Evolutionary conservation across 2,113 vertebrate genomes (phyloP), one percentile per base, ranked within the genome.

Genomic region (Delphinapterus leucas): DNA sequence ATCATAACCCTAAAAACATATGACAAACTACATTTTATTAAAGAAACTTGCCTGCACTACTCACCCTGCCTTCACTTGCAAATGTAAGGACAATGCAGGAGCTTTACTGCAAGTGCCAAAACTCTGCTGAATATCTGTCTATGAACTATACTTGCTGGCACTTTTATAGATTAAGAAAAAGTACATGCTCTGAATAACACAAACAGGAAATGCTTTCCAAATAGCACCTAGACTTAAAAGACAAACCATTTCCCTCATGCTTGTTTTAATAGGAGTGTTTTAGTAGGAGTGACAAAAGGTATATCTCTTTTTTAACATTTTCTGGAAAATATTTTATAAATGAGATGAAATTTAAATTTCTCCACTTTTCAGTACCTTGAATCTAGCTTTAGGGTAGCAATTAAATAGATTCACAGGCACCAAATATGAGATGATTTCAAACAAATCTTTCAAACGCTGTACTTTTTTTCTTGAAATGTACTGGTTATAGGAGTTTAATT

Each of bases 11-110:
- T 81, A 71, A 97, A 98, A 98, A 97, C 92, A 98, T 94, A 97
- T 91, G 97, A 98, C 96, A 98, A 94, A 97, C 84, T 96, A 70
- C 95, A 93, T 98, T 98, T 98, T 97, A 98, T 95, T 96, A 96
- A 98, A 98, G 96, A 81, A 98, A 97, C 18, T 96, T 88, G 96
- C 79, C 94, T 97, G 90, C 17, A 94, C 58, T 92, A 74, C 87
- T 91, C 90, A 91, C 88, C 95, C 97, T 63, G 5, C 76, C 77
- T 83, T 86, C 61, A n/a, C 49, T 88, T 88, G 53, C 23, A 97
- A 91, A 98, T 15, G 91, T 96, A 96, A 98, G 93, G 97, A 49
- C 83, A 96, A 92, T 90, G 77, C 94, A 96, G 94, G 97, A 98
- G 96, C 67, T 74, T 71, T 79, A 79, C 0, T 33, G 7, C 58